These are phyloP conservation scores for Drosophila asahinai DNA, from an alignment of 1,140 invertebrate species.

Conservation along the genomic window DNA sequence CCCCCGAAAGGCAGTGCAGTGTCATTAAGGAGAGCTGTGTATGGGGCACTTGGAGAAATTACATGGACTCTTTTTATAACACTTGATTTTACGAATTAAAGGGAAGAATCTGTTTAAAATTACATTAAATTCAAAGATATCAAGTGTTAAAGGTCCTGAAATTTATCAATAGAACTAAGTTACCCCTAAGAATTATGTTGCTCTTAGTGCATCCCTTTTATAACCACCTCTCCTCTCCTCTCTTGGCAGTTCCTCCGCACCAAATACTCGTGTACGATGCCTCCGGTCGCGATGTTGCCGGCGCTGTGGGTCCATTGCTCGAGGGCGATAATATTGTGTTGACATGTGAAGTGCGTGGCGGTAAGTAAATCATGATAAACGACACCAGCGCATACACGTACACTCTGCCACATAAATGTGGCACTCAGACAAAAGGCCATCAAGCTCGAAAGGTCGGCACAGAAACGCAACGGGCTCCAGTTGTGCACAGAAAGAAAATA, in stretches of 20 bases:
- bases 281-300: conserved; percentile 90
- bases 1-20: conserved; percentile 44
- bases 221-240: conserved; percentile 16
- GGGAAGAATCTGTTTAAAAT: neutral
- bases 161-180: neutral
- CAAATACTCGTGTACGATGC: conserved; percentile 93
- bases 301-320: conserved; percentile 92
- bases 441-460: conserved; percentile 61
- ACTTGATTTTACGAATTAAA: neutral
- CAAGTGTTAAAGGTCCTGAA: too few species aligned
- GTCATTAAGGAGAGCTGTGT: conserved; percentile 54
- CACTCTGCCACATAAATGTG: conserved; percentile 72
- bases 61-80: neutral
- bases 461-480: conserved; percentile 63
- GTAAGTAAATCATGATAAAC: conserved; percentile 88
- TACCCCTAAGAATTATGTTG: neutral
- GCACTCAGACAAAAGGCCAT: conserved; percentile 83
- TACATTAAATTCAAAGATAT: neutral
- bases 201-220: conserved; percentile 21
- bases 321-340: conserved; percentile 93
- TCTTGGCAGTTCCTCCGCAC: conserved; percentile 92
- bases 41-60: conserved; percentile 18
- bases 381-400: conserved; percentile 67
- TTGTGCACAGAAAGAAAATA: conserved; percentile 7
- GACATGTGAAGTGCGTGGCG: conserved; percentile 95